Percentiles rank a stretch among this genome's conserved stretches.
Evolutionary conservation across 2,113 vertebrate species (phyloP).

Genomic region (Charina bottae): DNA sequence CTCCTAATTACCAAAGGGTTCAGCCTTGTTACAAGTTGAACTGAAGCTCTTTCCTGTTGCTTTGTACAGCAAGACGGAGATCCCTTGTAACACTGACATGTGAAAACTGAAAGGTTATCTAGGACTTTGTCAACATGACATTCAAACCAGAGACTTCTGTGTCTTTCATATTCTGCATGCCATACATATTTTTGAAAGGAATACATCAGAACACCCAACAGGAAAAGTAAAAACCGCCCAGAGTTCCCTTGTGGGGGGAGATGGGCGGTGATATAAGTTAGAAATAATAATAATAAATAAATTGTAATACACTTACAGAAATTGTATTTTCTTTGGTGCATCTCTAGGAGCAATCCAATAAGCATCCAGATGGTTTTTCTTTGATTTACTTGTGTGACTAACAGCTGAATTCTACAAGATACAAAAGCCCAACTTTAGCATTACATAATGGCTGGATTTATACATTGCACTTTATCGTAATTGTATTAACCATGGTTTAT

Average conservation of each 20-base stretch:
- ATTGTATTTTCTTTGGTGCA: constrained; percentile 75
- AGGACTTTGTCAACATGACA: not conserved
- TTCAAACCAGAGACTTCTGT: not conserved
- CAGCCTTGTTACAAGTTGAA: not conserved
- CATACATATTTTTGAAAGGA: not conserved
- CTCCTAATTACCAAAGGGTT: not conserved
- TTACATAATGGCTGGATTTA: not conserved
- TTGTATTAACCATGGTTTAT: not conserved
- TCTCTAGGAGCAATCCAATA: constrained; percentile 78
- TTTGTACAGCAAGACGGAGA: not conserved
- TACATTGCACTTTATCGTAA: not conserved
- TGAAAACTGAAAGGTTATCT: not conserved
- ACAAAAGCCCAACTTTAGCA: not conserved
- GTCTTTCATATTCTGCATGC: not conserved
- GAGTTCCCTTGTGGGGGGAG: too few relatives aligned
- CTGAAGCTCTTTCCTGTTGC: not conserved
- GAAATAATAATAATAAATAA: too few relatives aligned
- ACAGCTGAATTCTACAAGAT: constrained; percentile 82
- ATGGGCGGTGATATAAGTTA: too few relatives aligned
- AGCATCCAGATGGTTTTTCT: constrained; percentile 76
- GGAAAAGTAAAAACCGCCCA: too few relatives aligned
- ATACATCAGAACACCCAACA: not conserved
- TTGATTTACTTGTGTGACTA: constrained; percentile 79
- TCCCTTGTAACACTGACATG: not conserved
- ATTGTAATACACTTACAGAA: constrained; percentile 79